A percentile compares a stretch with the other conserved stretches of the same genome.
Evolutionary conservation across 1,140 invertebrate genomes (phyloP).

Genomic region (Ooceraea biroi): DNA sequence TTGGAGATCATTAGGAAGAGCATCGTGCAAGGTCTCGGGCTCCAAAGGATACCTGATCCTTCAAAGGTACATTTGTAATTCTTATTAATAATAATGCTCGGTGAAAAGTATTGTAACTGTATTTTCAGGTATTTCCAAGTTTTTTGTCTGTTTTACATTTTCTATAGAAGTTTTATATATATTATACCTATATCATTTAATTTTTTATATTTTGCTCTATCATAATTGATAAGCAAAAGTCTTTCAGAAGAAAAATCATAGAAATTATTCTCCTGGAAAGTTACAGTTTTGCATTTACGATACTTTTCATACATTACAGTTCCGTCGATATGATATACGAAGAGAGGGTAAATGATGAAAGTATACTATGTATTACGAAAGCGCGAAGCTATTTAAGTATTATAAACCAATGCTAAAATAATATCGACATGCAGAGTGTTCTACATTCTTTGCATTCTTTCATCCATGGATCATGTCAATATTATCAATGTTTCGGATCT

Average conservation of each 20-base stretch:
- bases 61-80: constrained; percentile 81
- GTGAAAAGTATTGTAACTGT: background rate
- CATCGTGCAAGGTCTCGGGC: constrained; percentile 84
- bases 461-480: background rate
- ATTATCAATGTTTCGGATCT: background rate
- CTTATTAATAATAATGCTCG: background rate
- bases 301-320: background rate
- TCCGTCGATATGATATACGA: background rate
- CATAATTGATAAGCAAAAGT: background rate
- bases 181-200: background rate
- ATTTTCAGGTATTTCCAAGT: background rate
- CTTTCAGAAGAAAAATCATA: background rate
- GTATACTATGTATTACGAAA: constrained; percentile 15
- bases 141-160: background rate
- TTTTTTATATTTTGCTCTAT: background rate
- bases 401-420: constrained; percentile 28
- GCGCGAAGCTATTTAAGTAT: background rate
- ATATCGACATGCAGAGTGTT: constrained; percentile 15
- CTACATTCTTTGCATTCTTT: constrained; percentile 13
- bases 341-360: constrained; percentile 3
- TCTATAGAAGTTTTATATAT: background rate
- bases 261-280: background rate
- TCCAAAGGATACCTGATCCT: constrained; percentile 84
- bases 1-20: constrained; percentile 82
- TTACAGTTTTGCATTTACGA: background rate